These are phyloP conservation scores for Notodonta dromedarius DNA, from an alignment of 2,888 invertebrate genomes.

Conservation along the genomic window DNA sequence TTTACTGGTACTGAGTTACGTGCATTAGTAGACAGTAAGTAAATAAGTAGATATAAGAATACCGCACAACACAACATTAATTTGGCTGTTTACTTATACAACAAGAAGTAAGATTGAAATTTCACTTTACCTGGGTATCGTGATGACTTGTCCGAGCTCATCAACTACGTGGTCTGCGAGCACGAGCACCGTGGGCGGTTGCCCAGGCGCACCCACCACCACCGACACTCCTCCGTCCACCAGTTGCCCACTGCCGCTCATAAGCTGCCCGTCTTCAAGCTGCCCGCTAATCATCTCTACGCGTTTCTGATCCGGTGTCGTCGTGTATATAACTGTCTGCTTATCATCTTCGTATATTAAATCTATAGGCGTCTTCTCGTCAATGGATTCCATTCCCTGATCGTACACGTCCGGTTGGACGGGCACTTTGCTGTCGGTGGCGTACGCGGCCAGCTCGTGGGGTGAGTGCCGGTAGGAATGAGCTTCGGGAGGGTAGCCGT, in stretches of 20 bases:
- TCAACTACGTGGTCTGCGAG: constrained; percentile 89
- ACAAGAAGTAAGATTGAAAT: constrained; percentile 5
- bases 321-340: constrained; percentile 93
- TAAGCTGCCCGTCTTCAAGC: constrained; percentile 83
- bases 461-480: constrained; percentile 85
- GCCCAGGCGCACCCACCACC: constrained; percentile 78
- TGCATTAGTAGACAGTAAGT: too few species aligned
- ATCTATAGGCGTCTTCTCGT: constrained; percentile 90
- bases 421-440: constrained; percentile 84
- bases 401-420: constrained; percentile 81
- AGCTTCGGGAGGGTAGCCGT: constrained; percentile 85
- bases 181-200: constrained; percentile 86
- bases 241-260: constrained; percentile 77
- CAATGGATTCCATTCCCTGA: constrained; percentile 80
- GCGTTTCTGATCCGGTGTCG: constrained; percentile 90
- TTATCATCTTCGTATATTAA: constrained; percentile 93
- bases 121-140: constrained; percentile 85
- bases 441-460: constrained; percentile 77
- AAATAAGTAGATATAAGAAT: too few species aligned
- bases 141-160: constrained; percentile 87
- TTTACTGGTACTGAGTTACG: too few species aligned
- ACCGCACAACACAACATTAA: neutral
- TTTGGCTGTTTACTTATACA: constrained; percentile 1
- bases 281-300: constrained; percentile 91
- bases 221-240: constrained; percentile 82